Conservation (phyloP, 1,140 invertebrate species). For the Monomorium pharaonis region DNA sequence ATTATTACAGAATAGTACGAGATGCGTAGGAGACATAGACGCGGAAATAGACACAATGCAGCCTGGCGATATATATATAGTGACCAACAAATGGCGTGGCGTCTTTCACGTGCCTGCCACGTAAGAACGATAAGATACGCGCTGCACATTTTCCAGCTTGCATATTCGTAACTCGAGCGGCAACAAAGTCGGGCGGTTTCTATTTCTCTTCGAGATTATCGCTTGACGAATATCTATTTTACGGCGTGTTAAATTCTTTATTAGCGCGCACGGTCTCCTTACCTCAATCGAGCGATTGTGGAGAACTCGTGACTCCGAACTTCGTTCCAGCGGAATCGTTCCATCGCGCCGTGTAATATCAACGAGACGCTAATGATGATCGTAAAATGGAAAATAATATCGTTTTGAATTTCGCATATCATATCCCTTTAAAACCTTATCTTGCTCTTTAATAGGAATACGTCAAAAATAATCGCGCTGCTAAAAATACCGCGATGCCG, state of each 20-base stretch:
- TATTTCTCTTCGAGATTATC: not conserved
- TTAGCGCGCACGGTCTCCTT: not conserved
- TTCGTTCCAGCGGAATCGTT: no score
- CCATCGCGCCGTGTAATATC: not conserved
- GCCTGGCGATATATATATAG: not conserved
- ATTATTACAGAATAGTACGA: conserved; percentile 4
- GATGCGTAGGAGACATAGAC: not conserved
- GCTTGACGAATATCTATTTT: not conserved
- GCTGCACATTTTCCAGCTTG: not conserved
- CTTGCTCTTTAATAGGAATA: no score
- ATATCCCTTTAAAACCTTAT: not conserved
- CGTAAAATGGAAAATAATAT: not conserved
- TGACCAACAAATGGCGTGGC: not conserved
- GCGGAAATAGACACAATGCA: not conserved
- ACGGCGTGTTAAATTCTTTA: not conserved
- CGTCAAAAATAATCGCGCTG: no score
- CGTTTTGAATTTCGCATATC: not conserved
- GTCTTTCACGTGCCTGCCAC: not conserved
- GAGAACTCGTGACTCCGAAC: no score
- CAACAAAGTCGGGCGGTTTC: not conserved
- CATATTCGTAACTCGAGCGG: not conserved
- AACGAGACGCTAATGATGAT: not conserved
- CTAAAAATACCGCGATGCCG: not conserved
- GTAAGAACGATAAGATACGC: not conserved
- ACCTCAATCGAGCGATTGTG: not conserved